phyloP scores from a whole-genome alignment of 2,888 invertebrate species.

The Sesia bembeciformis region DNA sequence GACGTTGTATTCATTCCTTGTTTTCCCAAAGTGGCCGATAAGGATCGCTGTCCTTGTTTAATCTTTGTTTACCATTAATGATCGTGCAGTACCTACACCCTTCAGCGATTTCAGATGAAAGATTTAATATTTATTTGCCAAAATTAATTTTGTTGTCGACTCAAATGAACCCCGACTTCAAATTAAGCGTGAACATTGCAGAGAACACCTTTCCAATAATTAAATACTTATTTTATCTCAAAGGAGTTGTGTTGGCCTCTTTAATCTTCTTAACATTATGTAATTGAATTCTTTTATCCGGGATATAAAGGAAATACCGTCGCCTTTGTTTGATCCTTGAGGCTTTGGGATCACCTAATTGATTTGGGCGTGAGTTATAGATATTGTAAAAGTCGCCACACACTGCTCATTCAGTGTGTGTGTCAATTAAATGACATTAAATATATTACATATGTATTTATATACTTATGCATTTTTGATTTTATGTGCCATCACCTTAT shows the following conservation, averaged over 20 bases:
- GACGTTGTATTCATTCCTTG: no score
- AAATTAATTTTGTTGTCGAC: slow-evolving; percentile 26
- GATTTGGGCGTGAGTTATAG: slow-evolving; percentile 44
- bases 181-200: slow-evolving; percentile 27
- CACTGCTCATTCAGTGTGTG: no score
- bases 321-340: slow-evolving; percentile 52
- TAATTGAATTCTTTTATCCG: slow-evolving; percentile 69
- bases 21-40: not conserved
- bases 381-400: slow-evolving; percentile 4
- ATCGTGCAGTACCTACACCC: slow-evolving; percentile 1
- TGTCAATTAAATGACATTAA: no score
- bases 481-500: no score
- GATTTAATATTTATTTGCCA: slow-evolving; percentile 14
- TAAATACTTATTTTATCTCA: slow-evolving; percentile 54
- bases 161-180: slow-evolving; percentile 20
- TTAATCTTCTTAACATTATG: slow-evolving; percentile 64
- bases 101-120: slow-evolving; percentile 14
- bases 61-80: slow-evolving; percentile 5
- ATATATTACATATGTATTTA: no score
- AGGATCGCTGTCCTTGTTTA: slow-evolving; percentile 5
- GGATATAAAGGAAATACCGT: slow-evolving; percentile 57
- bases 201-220: slow-evolving; percentile 43
- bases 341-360: slow-evolving; percentile 55
- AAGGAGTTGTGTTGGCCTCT: slow-evolving; percentile 61
- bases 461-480: no score